These are phyloP conservation scores for Acanthopleura granulata DNA, from an alignment of 2,888 invertebrate species.

Conservation along the genomic window DNA sequence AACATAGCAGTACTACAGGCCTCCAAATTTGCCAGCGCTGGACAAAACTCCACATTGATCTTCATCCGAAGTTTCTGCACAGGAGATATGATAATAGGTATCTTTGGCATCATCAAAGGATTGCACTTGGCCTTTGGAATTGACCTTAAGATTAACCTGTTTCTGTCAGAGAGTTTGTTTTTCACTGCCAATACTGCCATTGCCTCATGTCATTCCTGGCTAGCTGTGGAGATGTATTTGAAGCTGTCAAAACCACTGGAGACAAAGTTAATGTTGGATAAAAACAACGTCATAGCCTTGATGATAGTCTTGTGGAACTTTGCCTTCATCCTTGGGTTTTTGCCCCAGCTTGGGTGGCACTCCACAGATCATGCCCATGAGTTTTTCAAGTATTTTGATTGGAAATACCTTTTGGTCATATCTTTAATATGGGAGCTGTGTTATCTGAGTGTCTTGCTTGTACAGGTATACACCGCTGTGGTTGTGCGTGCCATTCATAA, in stretches of 20 bases:
- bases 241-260: slow-evolving; percentile 44
- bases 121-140: slow-evolving; percentile 41
- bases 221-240: slow-evolving; percentile 51
- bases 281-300: slow-evolving; percentile 48
- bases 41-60: slow-evolving; percentile 53
- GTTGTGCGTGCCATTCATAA: neutral
- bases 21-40: slow-evolving; percentile 49
- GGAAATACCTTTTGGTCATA: slow-evolving; percentile 41
- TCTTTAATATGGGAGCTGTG: slow-evolving; percentile 36
- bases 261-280: slow-evolving; percentile 44
- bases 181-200: slow-evolving; percentile 51
- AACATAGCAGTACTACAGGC: slow-evolving; percentile 44
- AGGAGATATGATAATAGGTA: slow-evolving; percentile 49
- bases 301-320: slow-evolving; percentile 59
- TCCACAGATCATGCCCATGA: slow-evolving; percentile 31
- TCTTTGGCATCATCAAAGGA: slow-evolving; percentile 55
- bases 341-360: slow-evolving; percentile 58
- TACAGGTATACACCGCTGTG: slow-evolving; percentile 30
- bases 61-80: slow-evolving; percentile 56
- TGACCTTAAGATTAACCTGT: slow-evolving; percentile 49
- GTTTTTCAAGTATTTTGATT: slow-evolving; percentile 45
- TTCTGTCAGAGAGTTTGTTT: slow-evolving; percentile 59
- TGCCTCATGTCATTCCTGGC: slow-evolving; percentile 45
- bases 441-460: slow-evolving; percentile 33
- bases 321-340: slow-evolving; percentile 58